A percentile compares a stretch with the other conserved stretches of the same genome.
These are phyloP conservation scores for Spea multiplicata DNA, from an alignment of 2,113 vertebrate species.

Conservation along the genomic window DNA sequence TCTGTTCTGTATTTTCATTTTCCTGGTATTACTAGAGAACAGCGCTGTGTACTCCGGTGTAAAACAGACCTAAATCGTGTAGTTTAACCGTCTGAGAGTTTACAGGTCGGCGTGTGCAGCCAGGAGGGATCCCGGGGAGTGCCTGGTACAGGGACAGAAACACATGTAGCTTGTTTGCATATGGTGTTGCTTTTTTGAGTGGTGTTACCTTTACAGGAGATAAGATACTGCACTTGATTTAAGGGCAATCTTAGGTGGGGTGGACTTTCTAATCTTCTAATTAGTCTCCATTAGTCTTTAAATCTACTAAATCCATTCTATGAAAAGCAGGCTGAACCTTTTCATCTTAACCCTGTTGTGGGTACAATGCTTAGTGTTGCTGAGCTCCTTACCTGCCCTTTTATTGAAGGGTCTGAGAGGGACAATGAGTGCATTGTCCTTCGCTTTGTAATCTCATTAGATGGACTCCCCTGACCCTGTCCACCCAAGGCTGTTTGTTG, in stretches of 20 bases:
- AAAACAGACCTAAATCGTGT: neutral
- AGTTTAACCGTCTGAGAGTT: neutral
- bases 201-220: conserved; percentile 51
- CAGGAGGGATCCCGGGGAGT: conserved; percentile 18
- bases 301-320: conserved; percentile 19
- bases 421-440: conserved; percentile 43
- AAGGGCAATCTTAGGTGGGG: conserved; percentile 49
- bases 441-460: conserved; percentile 27
- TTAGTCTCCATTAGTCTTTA: conserved; percentile 39
- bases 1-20: too few species aligned
- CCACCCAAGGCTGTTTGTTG: conserved; percentile 1
- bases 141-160: conserved; percentile 19
- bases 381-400: conserved; percentile 25
- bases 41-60: too few species aligned
- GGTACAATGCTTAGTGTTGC: neutral
- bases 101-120: neutral
- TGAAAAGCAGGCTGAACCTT: conserved; percentile 2
- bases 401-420: conserved; percentile 4
- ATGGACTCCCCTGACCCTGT: conserved; percentile 16
- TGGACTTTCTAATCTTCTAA: conserved; percentile 42
- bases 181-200: conserved; percentile 39
- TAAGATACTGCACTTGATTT: conserved; percentile 50
- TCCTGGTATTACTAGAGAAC: too few species aligned
- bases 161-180: conserved; percentile 50
- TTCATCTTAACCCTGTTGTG: neutral